A percentile compares a stretch with the other conserved stretches of the same genome.
phyloP scores from a whole-genome alignment of 2,888 invertebrate species.

The Aquatica leii region DNA sequence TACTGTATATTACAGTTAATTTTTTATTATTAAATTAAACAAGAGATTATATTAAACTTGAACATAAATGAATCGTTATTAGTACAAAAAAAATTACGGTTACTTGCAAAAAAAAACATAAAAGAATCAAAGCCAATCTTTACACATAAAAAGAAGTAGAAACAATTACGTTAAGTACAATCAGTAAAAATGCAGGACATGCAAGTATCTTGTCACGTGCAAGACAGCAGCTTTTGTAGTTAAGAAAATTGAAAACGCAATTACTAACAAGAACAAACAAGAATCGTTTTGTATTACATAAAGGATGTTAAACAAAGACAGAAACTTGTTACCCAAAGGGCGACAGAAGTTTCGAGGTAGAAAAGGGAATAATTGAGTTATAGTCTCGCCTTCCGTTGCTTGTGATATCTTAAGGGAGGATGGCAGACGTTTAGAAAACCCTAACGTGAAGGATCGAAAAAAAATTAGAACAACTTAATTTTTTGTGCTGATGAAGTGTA shows the following conservation, averaged over 20 bases:
- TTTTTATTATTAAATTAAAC: too few species aligned
- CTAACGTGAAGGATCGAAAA: constrained; percentile 21
- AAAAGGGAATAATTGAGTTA: constrained; percentile 59
- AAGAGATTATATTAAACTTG: too few species aligned
- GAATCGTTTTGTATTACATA: constrained; percentile 27
- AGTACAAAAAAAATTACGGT: too few species aligned
- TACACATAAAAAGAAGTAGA: background rate
- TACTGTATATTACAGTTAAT: too few species aligned
- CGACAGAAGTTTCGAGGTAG: constrained; percentile 49
- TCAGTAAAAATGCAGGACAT: constrained; percentile 7
- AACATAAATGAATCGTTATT: too few species aligned
- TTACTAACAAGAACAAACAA: constrained; percentile 34
- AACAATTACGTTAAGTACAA: constrained; percentile 16
- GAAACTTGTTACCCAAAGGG: constrained; percentile 27
- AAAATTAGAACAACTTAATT: constrained; percentile 1
- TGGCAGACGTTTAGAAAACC: constrained; percentile 31
- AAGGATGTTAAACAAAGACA: constrained; percentile 21
- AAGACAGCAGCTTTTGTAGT: constrained; percentile 16
- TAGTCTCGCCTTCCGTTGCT: constrained; percentile 56
- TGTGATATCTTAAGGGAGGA: constrained; percentile 50
- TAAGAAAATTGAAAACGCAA: constrained; percentile 30
- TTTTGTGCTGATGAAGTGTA: too few species aligned
- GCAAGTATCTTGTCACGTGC: constrained; percentile 16
- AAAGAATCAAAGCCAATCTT: background rate
- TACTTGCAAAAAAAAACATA: too few species aligned